Evolutionary conservation across 2,113 vertebrate species (phyloP).

Genomic region (Camelus dromedarius): DNA sequence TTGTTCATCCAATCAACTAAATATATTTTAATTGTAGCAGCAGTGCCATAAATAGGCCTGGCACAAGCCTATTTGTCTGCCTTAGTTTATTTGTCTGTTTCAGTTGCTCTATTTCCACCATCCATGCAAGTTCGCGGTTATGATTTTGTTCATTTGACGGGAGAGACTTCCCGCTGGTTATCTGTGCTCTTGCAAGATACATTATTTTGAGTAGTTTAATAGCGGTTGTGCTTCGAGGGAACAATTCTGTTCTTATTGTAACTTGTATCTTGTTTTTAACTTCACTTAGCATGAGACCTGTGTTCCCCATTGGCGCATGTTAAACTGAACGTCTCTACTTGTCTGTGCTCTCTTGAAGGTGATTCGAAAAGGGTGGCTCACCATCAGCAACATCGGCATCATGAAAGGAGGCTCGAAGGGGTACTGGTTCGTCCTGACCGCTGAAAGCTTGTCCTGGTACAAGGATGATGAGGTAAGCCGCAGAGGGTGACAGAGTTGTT

Average conservation of each 20-base stretch:
- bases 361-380: conserved; percentile 96
- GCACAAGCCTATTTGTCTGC: background rate
- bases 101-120: background rate
- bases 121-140: background rate
- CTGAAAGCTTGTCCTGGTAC: conserved; percentile 93
- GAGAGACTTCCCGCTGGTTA: background rate
- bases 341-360: conserved; percentile 89
- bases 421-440: conserved; percentile 93
- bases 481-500: background rate
- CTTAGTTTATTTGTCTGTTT: background rate
- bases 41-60: background rate
- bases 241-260: background rate
- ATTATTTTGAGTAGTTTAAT: background rate
- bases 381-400: conserved; percentile 93
- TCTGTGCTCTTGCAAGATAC: conserved; percentile 31
- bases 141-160: background rate
- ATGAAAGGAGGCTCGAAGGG: conserved; percentile 93
- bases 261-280: background rate
- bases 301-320: background rate
- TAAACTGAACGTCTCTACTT: conserved; percentile 68
- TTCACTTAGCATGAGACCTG: background rate
- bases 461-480: conserved; percentile 92
- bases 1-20: background rate
- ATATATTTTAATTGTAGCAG: background rate
- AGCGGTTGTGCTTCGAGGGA: background rate